Base-by-base conservation (phyloP, 2,797 vertebrate species). In the Euthynnus affinis region DNA sequence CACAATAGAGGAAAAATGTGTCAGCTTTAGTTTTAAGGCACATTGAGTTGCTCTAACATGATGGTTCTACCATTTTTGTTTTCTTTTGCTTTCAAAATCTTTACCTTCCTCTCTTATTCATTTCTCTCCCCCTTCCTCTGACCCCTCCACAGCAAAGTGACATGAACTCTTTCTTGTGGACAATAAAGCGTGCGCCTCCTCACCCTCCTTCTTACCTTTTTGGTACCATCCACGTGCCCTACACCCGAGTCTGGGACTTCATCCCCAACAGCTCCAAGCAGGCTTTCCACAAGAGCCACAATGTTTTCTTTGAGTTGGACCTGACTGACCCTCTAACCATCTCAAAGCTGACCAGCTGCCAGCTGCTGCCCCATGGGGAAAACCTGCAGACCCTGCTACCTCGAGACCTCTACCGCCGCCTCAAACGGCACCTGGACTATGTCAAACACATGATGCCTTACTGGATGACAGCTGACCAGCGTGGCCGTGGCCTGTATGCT, bases 131-230 rank as follows among this genome's bases (percentile, higher is more conserved):
- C 17, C 20, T 71, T 61, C 60, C 40, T 60, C 59, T 68, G 51
- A 37, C 40, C 74, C 48, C 34, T 52, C 40, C 22, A 18, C 87
- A 97, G 96, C 97, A 98, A 96, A 96, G 89, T 8, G 93, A 98
- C 76, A 91, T 98, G 81, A 98, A 97, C 90, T 99, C 96, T 49
- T 98, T 98, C 94, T 92, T 98, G 81, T 98, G 97, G 97, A 96
- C 93, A 64, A 94, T 98, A 73, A 96, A 97, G 74, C 93, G 96
- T 65, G 91, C 96, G 0, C 69, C 88, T 49, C 90, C 89, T 59
- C 84, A 85, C 53, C 96, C 96, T 0, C 96, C 96, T 0, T 97
- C 97, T 8, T 97, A 97, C 89, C 95, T 97, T 76, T 98, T 97
- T 69, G 97, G 97, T 70, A 98, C 96, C 46, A 97, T 97, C 90